These are phyloP conservation scores for Campoplex nolae DNA, from an alignment of 2,888 invertebrate species.

Conservation along the genomic window DNA sequence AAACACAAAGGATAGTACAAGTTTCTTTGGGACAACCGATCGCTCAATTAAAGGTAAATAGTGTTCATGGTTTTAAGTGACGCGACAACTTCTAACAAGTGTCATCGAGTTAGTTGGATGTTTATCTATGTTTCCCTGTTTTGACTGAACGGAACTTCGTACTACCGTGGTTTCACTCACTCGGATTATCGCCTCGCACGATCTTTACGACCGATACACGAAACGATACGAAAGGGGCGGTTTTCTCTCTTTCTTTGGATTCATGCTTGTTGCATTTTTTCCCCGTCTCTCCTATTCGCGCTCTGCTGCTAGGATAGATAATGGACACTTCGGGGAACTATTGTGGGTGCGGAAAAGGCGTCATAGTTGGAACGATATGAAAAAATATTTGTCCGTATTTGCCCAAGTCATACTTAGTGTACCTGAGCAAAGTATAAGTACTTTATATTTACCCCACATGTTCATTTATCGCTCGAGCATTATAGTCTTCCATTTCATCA, in stretches of 20 bases:
- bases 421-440: neutral
- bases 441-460: conserved; percentile 32
- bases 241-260: neutral
- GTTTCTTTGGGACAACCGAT: neutral
- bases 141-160: conserved; percentile 4
- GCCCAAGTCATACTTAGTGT: conserved; percentile 8
- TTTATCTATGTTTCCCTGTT: conserved; percentile 27
- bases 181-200: conserved; percentile 57
- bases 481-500: conserved; percentile 7
- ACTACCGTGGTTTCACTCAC: conserved; percentile 6
- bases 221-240: conserved; percentile 30
- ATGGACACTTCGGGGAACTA: neutral
- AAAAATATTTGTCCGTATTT: neutral
- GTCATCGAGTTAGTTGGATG: conserved; percentile 19
- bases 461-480: conserved; percentile 28
- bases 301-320: conserved; percentile 17
- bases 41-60: neutral
- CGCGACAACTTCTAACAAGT: conserved; percentile 18
- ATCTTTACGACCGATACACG: conserved; percentile 58
- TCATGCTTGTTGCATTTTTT: conserved; percentile 31
- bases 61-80: neutral
- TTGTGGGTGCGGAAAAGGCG: neutral
- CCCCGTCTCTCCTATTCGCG: conserved; percentile 32
- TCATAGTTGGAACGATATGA: neutral
- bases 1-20: neutral